Base-by-base conservation (phyloP, 2,888 invertebrate species). In the Cenopis cana region DNA sequence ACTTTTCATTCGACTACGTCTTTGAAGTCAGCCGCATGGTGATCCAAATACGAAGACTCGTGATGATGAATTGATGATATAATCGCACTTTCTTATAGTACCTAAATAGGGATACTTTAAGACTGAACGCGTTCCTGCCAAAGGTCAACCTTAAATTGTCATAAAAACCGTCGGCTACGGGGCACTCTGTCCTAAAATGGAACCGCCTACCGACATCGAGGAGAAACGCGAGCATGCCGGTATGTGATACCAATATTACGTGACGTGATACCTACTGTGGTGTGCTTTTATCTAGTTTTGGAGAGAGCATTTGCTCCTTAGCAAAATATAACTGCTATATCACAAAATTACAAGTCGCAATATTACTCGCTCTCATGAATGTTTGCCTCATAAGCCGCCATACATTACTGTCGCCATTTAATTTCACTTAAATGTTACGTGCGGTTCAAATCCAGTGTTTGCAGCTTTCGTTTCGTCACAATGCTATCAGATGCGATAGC, bases 181-280 rank as follows among this genome's bases (percentile, higher is more conserved):
- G 17, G 33, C 59, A 33, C 65, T 38, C 50, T 59, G 36, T 11
- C 74, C 75, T 66, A 73, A 75, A 57, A 75, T 61, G 73, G 74
- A 33, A 52, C 73, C 74, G 74, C 64, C 41, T 36, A 61, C 64
- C 62, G 62, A 29, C 56, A 11, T 17, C 20, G 17, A 36, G 8
- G 18, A 17, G 17, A 11, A n/a, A 50, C 12, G 14, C 36, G 33
- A 20, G 54, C 38, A 41, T 20, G 24, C 2, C 60, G 14, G 60
- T 29, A 46, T 46, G 20, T 33, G 61, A 50, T 18, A 33, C 24
- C 24, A n/a, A n/a, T n/a, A n/a, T n/a, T n/a, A n/a, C n/a, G n/a
- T n/a, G n/a, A n/a, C n/a, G n/a, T n/a, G n/a, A n/a, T n/a, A n/a
- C n/a, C n/a, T n/a, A n/a, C n/a, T n/a, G n/a, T n/a, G n/a, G n/a